Evolutionary conservation across 2,797 vertebrate species (phyloP), one percentile per base, ranked within the genome.

Genomic region (Clarias laeviceps): DNA sequence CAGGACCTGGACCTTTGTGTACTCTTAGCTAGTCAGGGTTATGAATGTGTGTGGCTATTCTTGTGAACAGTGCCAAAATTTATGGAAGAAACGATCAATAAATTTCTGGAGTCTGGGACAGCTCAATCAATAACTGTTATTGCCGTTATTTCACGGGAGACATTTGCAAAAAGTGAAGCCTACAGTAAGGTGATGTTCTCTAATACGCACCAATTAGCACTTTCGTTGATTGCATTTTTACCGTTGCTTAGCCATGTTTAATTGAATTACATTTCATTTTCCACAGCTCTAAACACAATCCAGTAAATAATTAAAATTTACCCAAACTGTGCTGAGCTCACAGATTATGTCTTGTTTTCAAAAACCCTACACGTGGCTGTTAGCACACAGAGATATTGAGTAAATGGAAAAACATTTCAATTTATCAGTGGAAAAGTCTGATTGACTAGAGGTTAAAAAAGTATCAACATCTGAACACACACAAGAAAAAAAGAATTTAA

Each of bases 241-340:
- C 70, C 24, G 3, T 83, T 7, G 57, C 45, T 76, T 84, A 83
- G 27, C 7, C 61, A 65, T 45, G 70, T 83, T 76, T 83, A 76
- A 83, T 83, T 65, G 27, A 83, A 83, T 76, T 83, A 76, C 27
- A 66, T 69, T 56, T 57, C 22, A 82, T 70, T 82, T 70, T 70
- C 50, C 80, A 59, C 50, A 18, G 66, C 50, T 69, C 64, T 82
- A 57, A 70, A 82, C 65, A 82, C 65, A 70, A 69, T 82, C 24
- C 34, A 45, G 77, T 7, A 59, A 57, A 56, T 70, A 82, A 82
- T 56, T 37, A 18, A 32, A 82, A 70, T 57, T 64, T 17, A 57
- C n/a, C 18, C 73, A 4, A 77, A 77, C 57, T 37, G 66, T 54
- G 37, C 65, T 57, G 29, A 70, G 65, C 20, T 70, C 29, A n/a